phyloP scores from a whole-genome alignment of 2,113 vertebrate species.

The Micronycteris hirsuta region DNA sequence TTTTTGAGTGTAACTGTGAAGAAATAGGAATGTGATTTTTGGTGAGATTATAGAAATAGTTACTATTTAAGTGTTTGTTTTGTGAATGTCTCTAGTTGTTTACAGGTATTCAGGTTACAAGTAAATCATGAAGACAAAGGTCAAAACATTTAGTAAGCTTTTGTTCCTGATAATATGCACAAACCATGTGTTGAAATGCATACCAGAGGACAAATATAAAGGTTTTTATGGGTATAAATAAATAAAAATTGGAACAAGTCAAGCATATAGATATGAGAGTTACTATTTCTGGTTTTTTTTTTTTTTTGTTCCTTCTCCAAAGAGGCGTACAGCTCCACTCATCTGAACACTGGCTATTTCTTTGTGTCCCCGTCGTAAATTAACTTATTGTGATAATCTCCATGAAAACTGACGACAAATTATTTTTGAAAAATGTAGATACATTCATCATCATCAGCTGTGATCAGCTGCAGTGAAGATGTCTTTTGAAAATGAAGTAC shows the following conservation, averaged over 20 bases:
- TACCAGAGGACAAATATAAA: not conserved
- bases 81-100: not conserved
- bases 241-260: not conserved
- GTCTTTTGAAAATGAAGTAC: slow-evolving; percentile 37
- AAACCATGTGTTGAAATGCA: not conserved
- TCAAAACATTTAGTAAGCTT: not conserved
- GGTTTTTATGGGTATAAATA: not conserved
- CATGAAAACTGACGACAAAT: slow-evolving; percentile 46
- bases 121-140: not conserved
- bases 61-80: not conserved
- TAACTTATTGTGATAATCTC: slow-evolving; percentile 26
- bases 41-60: not conserved
- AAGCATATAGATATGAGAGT: not conserved
- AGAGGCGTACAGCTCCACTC: not conserved
- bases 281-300: not conserved
- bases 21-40: not conserved
- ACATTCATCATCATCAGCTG: slow-evolving; percentile 33
- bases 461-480: not conserved
- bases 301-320: not conserved
- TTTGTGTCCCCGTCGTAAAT: slow-evolving; percentile 29
- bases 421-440: slow-evolving; percentile 49
- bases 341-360: slow-evolving; percentile 11
- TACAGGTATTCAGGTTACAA: not conserved
- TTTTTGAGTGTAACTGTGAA: not conserved
- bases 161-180: not conserved